Base-by-base conservation (phyloP, 2,113 vertebrate species). In the Cyprichromis sp. region DNA sequence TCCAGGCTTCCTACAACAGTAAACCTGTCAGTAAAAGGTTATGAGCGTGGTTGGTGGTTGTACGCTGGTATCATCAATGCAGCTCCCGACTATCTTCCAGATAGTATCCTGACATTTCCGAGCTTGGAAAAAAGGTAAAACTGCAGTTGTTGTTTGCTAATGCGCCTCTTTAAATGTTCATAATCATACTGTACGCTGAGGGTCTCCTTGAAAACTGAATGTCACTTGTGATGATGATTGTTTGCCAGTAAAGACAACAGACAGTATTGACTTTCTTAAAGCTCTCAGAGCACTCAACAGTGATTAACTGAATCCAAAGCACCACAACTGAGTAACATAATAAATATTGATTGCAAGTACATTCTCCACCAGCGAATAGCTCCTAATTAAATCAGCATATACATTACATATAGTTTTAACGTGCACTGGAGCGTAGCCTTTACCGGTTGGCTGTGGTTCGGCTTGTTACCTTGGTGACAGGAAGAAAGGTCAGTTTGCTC, bases 391-490 rank as follows among this genome's bases (percentile, higher is more conserved):
- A 93, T 90, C 90, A 85, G 29, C 54, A 54, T 81, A 81, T 84
- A 82, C 78, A 87, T 84, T 79, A 91, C 76, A 55, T 80, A 59
- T 84, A 79, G 71, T 87, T 84, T 38, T 57, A 79, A 87, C 59
- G 78, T 81, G 76, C 57, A 19, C 71, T 31, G 9, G 9, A 86
- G 73, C 21, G 7, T 4, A 66, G 76, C 68, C 52, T 84, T 89
- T 82, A 82, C 81, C 9, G 47, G 47, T 73, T 71, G 88, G 53
- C 68, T 83, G 54, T 47, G 80, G 86, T 50, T 55, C 73, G 84
- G 34, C 89, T 84, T 90, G 95, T 96, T 96, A 93, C 96, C 96
- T 88, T 93, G 95, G 94, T 84, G 95, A 96, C 68, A 36, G 85
- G 84, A 88, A 29, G 38, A 94, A 95, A 95, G 94, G 95, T 95